Evolutionary conservation across 2,113 vertebrate species (phyloP).

Genomic region (Peromyscus polionotus): DNA sequence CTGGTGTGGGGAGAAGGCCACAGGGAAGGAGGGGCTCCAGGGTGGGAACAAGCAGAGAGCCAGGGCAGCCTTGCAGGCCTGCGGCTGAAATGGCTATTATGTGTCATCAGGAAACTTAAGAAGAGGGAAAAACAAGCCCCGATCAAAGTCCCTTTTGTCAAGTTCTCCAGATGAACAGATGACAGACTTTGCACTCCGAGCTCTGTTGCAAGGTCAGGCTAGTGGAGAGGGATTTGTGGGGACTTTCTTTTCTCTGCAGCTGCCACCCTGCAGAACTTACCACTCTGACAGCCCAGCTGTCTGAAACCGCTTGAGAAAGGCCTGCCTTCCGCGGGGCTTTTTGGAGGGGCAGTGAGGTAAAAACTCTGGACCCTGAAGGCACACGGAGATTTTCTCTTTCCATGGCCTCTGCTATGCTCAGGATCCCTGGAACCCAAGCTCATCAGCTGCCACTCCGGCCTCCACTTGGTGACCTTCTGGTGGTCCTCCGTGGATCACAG

Average conservation of each 20-base stretch:
- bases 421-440: neutral
- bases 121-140: conserved; percentile 71
- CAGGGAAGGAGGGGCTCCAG: neutral
- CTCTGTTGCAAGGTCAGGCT: conserved; percentile 74
- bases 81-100: conserved; percentile 76
- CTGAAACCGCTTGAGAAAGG: neutral
- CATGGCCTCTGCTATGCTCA: neutral
- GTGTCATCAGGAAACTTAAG: conserved; percentile 83
- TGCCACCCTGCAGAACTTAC: neutral
- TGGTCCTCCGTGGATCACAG: neutral
- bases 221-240: conserved; percentile 41
- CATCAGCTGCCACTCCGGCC: neutral
- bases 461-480: accelerated
- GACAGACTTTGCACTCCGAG: conserved; percentile 80
- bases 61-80: conserved; percentile 70
- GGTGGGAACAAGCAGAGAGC: conserved; percentile 48
- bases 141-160: conserved; percentile 85
- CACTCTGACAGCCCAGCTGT: conserved; percentile 4
- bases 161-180: conserved; percentile 82
- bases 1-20: conserved; percentile 28
- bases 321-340: neutral
- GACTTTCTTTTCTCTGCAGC: conserved; percentile 58
- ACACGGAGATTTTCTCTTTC: neutral
- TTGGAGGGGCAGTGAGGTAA: accelerated
- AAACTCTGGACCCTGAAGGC: neutral